These are phyloP conservation scores for Nowickia ferox DNA, from an alignment of 2,888 invertebrate species.

Conservation along the genomic window DNA sequence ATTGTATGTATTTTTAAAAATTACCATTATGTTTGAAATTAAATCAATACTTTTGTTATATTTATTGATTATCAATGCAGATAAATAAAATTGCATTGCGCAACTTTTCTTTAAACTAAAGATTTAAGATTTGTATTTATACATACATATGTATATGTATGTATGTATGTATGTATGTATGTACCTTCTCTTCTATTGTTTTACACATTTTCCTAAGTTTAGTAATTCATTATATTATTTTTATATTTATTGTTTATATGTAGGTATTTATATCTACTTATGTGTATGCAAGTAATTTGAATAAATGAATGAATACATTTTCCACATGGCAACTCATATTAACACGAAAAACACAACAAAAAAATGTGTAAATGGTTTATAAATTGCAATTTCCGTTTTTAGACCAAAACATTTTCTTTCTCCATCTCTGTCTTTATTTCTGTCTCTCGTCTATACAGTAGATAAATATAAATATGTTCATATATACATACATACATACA, in stretches of 20 bases:
- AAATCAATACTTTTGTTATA: too few species aligned
- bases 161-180: too few species aligned
- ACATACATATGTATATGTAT: too few species aligned
- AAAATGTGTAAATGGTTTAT: slow-evolving; percentile 66
- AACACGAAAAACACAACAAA: slow-evolving; percentile 44
- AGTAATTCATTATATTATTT: neutral
- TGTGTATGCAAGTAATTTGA: slow-evolving; percentile 45
- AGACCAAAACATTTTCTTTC: slow-evolving; percentile 43
- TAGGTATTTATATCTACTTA: too few species aligned
- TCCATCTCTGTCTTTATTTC: neutral
- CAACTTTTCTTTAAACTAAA: too few species aligned
- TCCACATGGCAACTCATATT: slow-evolving; percentile 69
- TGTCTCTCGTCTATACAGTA: neutral
- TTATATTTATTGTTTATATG: slow-evolving; percentile 8
- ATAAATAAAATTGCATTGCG: too few species aligned
- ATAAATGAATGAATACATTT: slow-evolving; percentile 70
- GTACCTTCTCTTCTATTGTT: too few species aligned
- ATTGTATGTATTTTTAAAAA: too few species aligned
- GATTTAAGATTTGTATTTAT: too few species aligned
- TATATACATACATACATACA: neutral
- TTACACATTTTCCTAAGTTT: neutral
- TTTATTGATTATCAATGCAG: too few species aligned
- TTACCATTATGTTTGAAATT: too few species aligned
- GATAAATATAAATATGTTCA: slow-evolving; percentile 7
- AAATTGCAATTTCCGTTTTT: slow-evolving; percentile 72